Evolutionary conservation across 2,888 invertebrate species (phyloP).

Genomic region (Cremastinae sp.): DNA sequence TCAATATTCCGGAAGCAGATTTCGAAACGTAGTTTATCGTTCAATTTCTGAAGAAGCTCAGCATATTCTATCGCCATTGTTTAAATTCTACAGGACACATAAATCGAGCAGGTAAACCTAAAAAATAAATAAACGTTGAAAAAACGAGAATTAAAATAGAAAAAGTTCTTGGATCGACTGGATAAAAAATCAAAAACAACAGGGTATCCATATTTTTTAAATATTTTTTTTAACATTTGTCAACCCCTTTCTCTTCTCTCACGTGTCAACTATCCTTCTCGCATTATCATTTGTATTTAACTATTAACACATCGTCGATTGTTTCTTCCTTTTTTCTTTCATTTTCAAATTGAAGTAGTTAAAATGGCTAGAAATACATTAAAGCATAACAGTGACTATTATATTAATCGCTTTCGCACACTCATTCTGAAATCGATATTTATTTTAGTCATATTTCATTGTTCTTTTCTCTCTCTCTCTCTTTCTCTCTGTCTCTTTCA

Average conservation of each 20-base stretch:
- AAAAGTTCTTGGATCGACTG: background rate
- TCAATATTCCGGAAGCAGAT: too few relatives aligned
- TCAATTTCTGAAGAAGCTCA: too few relatives aligned
- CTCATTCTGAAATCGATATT: conserved; percentile 64
- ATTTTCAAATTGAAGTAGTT: conserved; percentile 73
- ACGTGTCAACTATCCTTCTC: conserved; percentile 11
- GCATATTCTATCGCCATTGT: too few relatives aligned
- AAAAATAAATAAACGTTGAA: background rate
- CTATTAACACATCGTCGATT: conserved; percentile 32
- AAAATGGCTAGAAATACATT: conserved; percentile 77
- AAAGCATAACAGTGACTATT: conserved; percentile 78
- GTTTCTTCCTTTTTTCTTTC: conserved; percentile 59
- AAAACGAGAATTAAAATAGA: background rate
- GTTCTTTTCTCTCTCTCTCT: conserved; percentile 42
- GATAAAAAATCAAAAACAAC: conserved; percentile 5
- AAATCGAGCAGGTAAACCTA: background rate
- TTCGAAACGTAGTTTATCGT: too few relatives aligned
- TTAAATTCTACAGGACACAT: too few relatives aligned
- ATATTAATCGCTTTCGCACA: conserved; percentile 66
- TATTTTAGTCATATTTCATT: conserved; percentile 40
- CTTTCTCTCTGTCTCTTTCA: conserved; percentile 61
- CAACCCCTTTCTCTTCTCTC: conserved; percentile 28
- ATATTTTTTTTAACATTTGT: conserved; percentile 52
- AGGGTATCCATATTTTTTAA: conserved; percentile 12
- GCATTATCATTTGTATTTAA: conserved; percentile 26